Percentiles rank a stretch among this genome's conserved stretches.
Evolutionary conservation across 2,888 invertebrate species (phyloP).

Genomic region (Mimas tiliae): DNA sequence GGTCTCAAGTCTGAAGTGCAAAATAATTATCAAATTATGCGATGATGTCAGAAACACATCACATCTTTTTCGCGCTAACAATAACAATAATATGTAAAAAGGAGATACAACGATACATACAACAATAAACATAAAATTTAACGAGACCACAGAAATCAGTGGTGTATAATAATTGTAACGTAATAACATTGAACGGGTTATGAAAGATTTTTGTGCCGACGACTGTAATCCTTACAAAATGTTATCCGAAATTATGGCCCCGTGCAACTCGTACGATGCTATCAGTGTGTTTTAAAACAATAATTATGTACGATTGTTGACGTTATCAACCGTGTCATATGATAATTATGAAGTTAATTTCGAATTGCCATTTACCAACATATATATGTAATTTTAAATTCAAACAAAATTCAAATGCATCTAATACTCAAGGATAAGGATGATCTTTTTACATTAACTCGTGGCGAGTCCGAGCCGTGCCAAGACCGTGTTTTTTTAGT

Average conservation of each 20-base stretch:
- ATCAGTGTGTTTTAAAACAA: conserved; percentile 10
- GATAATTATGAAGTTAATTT: conserved; percentile 23
- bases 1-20: neutral
- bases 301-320: conserved; percentile 5
- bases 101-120: conserved; percentile 4
- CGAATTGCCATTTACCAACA: conserved; percentile 12
- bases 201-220: conserved; percentile 31
- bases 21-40: conserved; percentile 8
- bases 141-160: conserved; percentile 33
- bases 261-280: neutral
- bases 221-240: conserved; percentile 30
- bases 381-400: neutral
- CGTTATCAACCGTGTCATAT: conserved; percentile 20
- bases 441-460: neutral
- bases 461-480: neutral
- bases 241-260: conserved; percentile 13
- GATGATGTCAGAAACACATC: neutral
- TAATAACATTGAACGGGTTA: conserved; percentile 36
- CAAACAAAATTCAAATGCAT: neutral
- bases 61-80: conserved; percentile 9
- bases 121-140: conserved; percentile 31
- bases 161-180: conserved; percentile 36
- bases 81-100: conserved; percentile 18
- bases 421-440: neutral
- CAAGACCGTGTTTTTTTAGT: neutral